Base-by-base conservation (phyloP, 1,140 invertebrate species). In the Micrasema minimum region DNA sequence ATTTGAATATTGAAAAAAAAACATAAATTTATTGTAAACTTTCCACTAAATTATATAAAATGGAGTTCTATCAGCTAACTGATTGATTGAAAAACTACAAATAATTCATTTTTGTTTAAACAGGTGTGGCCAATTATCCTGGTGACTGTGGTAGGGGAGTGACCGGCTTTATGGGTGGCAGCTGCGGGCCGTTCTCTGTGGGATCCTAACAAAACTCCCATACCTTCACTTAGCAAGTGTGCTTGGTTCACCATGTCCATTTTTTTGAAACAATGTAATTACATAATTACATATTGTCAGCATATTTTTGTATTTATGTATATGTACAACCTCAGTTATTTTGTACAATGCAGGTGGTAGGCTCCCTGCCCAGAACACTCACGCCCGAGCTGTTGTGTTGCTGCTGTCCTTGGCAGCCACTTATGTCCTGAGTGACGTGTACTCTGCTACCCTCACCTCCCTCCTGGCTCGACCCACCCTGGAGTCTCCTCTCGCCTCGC, bases 351-450 rank as follows among this genome's bases (percentile, higher is more conserved):
- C 79, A 79, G 86, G 85, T 22, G 85, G 79, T 48, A 83, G 83
- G 72, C 82, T 87, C 53, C 86, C 88, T 14, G 86, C 86, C 18
- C 82, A 85, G 6, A 88, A 84, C 2, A 81, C 87, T 72, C 87
- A 88, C 74, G 86, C 87, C 1, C 85, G 90, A 62, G 85, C 90
- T 38, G 81, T 90, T 2, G 85, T 86, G 2, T 86, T 90, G 7
- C 78, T 91, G 0, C 82, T 90, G 66, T 89, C 89, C 59, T 81
- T 91, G 5, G 87, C 88, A 16, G 87, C 88, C 12, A 91, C 90
- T 0, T 92, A 91, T 79, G 88, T 91, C 0, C 87, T 92, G 43
- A 89, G 88, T 1, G 90, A 91, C 76, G 88, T 91, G 80, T 91
- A 91, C 76, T 90, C 90, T 0, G 90, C 90, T 3, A 90, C 90